Evolutionary conservation across 1,140 invertebrate species (phyloP).

Genomic region (Euwallacea similis): DNA sequence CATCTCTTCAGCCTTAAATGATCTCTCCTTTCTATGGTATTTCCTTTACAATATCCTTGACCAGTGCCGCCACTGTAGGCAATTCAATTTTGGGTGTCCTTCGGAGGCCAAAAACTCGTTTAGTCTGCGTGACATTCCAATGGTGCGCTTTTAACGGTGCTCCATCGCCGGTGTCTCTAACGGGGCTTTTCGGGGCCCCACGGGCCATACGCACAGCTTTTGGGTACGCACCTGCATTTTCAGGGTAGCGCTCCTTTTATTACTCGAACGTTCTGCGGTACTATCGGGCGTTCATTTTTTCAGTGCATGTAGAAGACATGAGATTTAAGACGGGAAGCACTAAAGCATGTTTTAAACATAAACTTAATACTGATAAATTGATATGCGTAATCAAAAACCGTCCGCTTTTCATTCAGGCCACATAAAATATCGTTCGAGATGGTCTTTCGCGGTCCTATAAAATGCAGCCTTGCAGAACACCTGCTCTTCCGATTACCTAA

Average conservation of each 20-base stretch:
- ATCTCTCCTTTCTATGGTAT: too few species aligned
- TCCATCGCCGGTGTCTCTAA: conserved; percentile 12
- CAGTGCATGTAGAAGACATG: too few species aligned
- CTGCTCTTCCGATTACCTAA: conserved; percentile 31
- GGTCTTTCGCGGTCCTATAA: conserved; percentile 24
- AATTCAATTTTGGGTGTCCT: conserved; percentile 37
- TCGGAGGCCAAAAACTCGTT: conserved; percentile 33
- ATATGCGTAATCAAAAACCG: conserved; percentile 13
- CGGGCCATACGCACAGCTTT: conserved; percentile 20
- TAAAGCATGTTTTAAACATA: neutral
- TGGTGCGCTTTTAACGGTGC: conserved; percentile 32
- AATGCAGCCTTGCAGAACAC: conserved; percentile 32
- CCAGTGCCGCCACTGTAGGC: conserved; percentile 11
- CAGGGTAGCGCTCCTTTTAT: neutral
- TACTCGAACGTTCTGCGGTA: too few species aligned
- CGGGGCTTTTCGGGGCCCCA: conserved; percentile 27
- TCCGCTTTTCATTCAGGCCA: conserved; percentile 16
- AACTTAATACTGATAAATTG: conserved; percentile 11
- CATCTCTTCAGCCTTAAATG: too few species aligned
- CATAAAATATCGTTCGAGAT: conserved; percentile 12
- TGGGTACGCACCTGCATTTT: conserved; percentile 22
- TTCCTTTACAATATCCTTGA: conserved; percentile 2
- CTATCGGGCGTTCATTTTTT: too few species aligned
- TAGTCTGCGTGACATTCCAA: conserved; percentile 32
- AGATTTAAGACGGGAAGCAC: neutral